Evolutionary conservation across 1,140 invertebrate genomes (phyloP), one percentile per base, ranked within the genome.

Genomic region (Ladona fulva): DNA sequence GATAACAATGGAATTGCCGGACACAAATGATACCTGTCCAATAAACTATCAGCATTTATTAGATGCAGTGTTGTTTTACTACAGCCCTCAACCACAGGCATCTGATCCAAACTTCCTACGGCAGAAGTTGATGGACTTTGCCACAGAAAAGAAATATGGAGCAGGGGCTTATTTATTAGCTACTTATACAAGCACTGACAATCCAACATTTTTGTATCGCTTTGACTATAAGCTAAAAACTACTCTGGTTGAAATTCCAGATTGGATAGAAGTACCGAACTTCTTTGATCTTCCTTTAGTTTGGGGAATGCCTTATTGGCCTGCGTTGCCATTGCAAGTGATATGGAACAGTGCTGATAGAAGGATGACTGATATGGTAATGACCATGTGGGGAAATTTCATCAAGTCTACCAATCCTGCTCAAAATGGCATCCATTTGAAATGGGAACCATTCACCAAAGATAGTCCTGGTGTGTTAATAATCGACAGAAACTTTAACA

Each of bases 221-320:
- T 94, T 94, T 82, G 92, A 93, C 81, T 90, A 92, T 79, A 90
- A 92, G 77, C 89, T 92, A 0, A 88, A 89, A 79, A 92, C 92
- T 1, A 89, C 87, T 12, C 87, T 87, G 19, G 88, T 89, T 7
- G 88, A 90, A 52, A 86, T 93, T 24, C 91, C 92, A 0, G 87
- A 88, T 22, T 94, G 92, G 92, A 88, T 92, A 0, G 89, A 89
- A 52, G 92, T 93, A 0, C 92, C 92, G 0, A 92, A 94, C 81
- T 90, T 92, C 83, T 93, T 91, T 80, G 93, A 95, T 81, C 85
- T 93, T 74, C 91, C 92, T 5, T 93, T 92, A 80, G 87, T 93
- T 0, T 93, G 92, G 88, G 93, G 93, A 3, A 84, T 94, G 79
- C 92, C 93, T 0, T 89, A 91, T 82, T 88, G 91, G 84, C 86